Evolutionary conservation across 2,888 invertebrate species (phyloP).

Genomic region (Bhutanitis thaidina): DNA sequence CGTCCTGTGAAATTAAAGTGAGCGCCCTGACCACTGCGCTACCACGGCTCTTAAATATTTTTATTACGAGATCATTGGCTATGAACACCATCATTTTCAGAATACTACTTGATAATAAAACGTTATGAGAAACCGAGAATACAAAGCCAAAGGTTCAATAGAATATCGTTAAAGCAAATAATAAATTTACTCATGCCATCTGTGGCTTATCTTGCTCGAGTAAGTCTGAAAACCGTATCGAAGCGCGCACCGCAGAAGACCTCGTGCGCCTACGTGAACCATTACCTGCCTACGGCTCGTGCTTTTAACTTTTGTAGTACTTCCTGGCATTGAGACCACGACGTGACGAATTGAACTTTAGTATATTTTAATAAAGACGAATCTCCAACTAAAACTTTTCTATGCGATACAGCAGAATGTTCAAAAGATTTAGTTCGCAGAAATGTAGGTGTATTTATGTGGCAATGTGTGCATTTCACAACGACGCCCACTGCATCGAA

Average conservation of each 20-base stretch:
- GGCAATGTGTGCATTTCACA: constrained; percentile 53
- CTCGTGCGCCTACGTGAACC: constrained; percentile 48
- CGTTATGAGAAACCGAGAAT: too few species aligned
- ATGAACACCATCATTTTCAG: too few species aligned
- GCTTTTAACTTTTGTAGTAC: constrained; percentile 40
- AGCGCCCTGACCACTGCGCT: too few species aligned
- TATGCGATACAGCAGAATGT: constrained; percentile 24
- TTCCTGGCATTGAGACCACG: constrained; percentile 33
- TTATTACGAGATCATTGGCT: too few species aligned
- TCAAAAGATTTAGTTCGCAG: constrained; percentile 39
- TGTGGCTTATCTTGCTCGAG: background rate
- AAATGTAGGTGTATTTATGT: constrained; percentile 39
- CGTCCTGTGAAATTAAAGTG: too few species aligned
- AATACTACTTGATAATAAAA: too few species aligned
- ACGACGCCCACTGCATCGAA: constrained; percentile 48
- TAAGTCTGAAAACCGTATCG: constrained; percentile 10
- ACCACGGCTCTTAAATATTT: too few species aligned
- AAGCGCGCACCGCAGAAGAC: constrained; percentile 10
- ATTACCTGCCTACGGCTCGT: constrained; percentile 46
- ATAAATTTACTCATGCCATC: too few species aligned
- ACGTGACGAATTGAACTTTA: constrained; percentile 21
- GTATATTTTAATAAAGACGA: constrained; percentile 29
- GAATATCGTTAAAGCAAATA: too few species aligned
- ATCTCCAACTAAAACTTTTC: constrained; percentile 23
- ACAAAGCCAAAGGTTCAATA: too few species aligned